Percentiles rank a stretch among this genome's conserved stretches.
These are phyloP conservation scores for Ctenodactylus gundi DNA, from an alignment of 2,113 vertebrate species.

Conservation along the genomic window DNA sequence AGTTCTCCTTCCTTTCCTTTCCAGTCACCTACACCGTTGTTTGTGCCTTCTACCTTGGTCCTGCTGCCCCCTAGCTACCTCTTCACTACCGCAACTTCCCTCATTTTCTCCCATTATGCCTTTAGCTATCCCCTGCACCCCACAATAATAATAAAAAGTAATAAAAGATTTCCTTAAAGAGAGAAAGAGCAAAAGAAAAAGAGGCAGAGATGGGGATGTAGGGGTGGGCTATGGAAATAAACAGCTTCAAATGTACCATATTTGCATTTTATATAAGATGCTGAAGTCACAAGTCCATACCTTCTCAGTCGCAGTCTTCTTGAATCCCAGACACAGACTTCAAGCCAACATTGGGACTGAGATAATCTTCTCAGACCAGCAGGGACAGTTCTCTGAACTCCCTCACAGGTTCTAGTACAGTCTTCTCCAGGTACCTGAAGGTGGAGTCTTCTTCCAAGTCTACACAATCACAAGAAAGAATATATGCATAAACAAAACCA, in stretches of 20 bases:
- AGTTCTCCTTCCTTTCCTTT: background rate
- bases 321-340: conserved; percentile 68
- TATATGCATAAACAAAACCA: conserved; percentile 45
- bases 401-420: conserved; percentile 52
- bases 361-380: conserved; percentile 63
- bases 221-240: background rate
- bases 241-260: background rate
- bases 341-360: conserved; percentile 82
- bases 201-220: background rate
- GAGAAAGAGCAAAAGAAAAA: background rate
- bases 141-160: background rate
- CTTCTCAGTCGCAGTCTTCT: conserved; percentile 75
- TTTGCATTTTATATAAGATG: conserved; percentile 10
- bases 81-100: background rate
- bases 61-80: background rate
- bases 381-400: background rate
- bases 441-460: conserved; percentile 69
- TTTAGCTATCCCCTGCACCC: background rate
- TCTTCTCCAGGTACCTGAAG: conserved; percentile 58
- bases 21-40: background rate
- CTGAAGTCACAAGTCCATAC: conserved; percentile 62
- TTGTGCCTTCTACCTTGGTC: background rate
- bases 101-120: background rate
- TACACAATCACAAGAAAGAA: conserved; percentile 75
- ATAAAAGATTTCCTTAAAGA: background rate